Base-by-base conservation (phyloP, 2,113 vertebrate species). In the Galbula dea region DNA sequence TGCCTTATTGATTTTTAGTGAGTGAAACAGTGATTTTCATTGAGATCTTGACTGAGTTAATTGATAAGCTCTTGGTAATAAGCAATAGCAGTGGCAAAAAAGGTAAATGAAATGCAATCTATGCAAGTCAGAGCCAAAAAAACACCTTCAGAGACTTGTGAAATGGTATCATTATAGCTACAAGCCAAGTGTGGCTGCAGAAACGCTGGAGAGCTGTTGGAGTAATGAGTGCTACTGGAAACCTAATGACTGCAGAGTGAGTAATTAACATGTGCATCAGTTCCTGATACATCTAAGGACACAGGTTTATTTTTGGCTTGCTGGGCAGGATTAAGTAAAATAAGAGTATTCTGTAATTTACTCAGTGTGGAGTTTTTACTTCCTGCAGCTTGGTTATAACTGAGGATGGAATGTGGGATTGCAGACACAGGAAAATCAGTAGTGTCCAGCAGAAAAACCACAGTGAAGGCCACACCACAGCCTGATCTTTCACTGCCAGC, bases 221-320 rank as follows among this genome's bases (percentile, higher is more conserved):
- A 86, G 48, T 94, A 95, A 96, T 84, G 67, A 95, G 20, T 68
- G 16, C 27, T 81, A 59, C 54, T 76, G 82, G 81, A 94, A 94
- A 65, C 37, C 51, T 78, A 96, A 94, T 80, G 86, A 88, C 63
- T 95, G 43, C 83, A 89, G 41, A 88, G 71, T 86, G 91, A 92
- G 86, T 95, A 97, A 97, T 97, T 95, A 96, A 85, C 39, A 91
- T 30, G 78, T 75, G 94, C 86, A 52, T 61, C 63, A 95, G 55
- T 95, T 82, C 94, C 79, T 87, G 92, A 74, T 75, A 74, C 41
- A 62, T 78, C 37, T 61, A 86, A 83, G 46, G 78, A 76, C 21
- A 24, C 63, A 55, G 69, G 61, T 88, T 96, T 97, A 77, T 96
- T 96, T 59, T 96, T 94, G 87, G 76, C 91, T 97, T 93, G 52